Conservation (phyloP, 2,113 vertebrate genomes). For the Aix galericulata region DNA sequence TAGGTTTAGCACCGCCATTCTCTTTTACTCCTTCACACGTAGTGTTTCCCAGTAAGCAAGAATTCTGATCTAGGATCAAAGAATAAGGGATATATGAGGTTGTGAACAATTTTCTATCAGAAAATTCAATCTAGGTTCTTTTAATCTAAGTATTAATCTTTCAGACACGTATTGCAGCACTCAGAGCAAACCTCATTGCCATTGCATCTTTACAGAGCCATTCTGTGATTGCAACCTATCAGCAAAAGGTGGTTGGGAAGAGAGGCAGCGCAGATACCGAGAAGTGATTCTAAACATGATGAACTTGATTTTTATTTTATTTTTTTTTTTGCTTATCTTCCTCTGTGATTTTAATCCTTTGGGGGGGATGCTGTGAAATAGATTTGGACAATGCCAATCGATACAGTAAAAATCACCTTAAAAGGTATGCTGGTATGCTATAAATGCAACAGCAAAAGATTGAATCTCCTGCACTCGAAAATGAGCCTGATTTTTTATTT, state of each 20-base stretch:
- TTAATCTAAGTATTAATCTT: slow-evolving; percentile 77
- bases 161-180: slow-evolving; percentile 59
- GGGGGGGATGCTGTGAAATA: slow-evolving; percentile 39
- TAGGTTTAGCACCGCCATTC: not conserved
- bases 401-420: slow-evolving; percentile 66
- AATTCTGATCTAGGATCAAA: slow-evolving; percentile 9
- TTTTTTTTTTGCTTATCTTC: slow-evolving; percentile 58
- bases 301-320: slow-evolving; percentile 63
- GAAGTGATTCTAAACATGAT: slow-evolving; percentile 65
- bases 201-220: not conserved
- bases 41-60: not conserved
- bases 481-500: not conserved
- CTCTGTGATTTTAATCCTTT: slow-evolving; percentile 57
- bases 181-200: slow-evolving; percentile 26
- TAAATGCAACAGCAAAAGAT: slow-evolving; percentile 43
- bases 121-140: slow-evolving; percentile 71
- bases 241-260: slow-evolving; percentile 18
- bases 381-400: slow-evolving; percentile 60
- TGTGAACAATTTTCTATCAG: slow-evolving; percentile 67
- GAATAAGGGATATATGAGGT: slow-evolving; percentile 27
- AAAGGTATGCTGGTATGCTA: not conserved
- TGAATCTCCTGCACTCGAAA: not conserved
- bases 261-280: slow-evolving; percentile 31
- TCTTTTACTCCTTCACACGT: not conserved
- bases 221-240: slow-evolving; percentile 66